These are phyloP conservation scores for Bathynomus jamesi DNA, from an alignment of 1,140 invertebrate genomes.

Conservation along the genomic window DNA sequence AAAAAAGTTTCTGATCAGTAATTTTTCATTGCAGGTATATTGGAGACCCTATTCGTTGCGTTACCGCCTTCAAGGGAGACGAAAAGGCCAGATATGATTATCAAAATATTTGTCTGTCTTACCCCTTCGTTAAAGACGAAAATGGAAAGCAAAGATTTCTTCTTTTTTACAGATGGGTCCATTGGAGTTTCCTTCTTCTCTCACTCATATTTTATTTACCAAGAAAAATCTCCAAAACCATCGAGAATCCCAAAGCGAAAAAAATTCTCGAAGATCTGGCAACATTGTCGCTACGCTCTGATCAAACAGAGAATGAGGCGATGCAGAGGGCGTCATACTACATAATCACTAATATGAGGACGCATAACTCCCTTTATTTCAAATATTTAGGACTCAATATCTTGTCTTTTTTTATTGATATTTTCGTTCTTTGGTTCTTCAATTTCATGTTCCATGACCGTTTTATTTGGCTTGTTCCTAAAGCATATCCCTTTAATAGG, in stretches of 20 bases:
- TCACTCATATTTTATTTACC: slow-evolving; percentile 4
- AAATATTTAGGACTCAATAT: slow-evolving; percentile 15
- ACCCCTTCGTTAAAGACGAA: neutral
- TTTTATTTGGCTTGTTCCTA: slow-evolving; percentile 14
- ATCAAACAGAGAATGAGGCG: slow-evolving; percentile 6
- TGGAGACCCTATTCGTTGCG: neutral
- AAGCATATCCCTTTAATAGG: slow-evolving; percentile 9
- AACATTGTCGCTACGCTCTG: neutral
- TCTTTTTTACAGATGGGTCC: slow-evolving; percentile 13
- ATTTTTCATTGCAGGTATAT: neutral
- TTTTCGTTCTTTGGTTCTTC: slow-evolving; percentile 5
- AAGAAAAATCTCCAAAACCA: slow-evolving; percentile 8
- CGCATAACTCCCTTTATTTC: slow-evolving; percentile 19
- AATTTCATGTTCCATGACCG: slow-evolving; percentile 22
- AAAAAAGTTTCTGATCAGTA: no score
- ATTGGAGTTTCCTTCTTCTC: slow-evolving; percentile 5
- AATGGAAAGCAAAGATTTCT: slow-evolving; percentile 3
- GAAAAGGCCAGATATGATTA: neutral
- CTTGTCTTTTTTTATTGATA: slow-evolving; percentile 13
- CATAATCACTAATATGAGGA: slow-evolving; percentile 12
- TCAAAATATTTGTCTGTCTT: slow-evolving; percentile 6
- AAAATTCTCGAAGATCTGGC: slow-evolving; percentile 14
- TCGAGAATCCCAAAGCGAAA: neutral
- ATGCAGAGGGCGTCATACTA: slow-evolving; percentile 13
- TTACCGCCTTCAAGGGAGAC: slow-evolving; percentile 7